Evolutionary conservation across 2,888 invertebrate species (phyloP).

Genomic region (Andrena praecox): DNA sequence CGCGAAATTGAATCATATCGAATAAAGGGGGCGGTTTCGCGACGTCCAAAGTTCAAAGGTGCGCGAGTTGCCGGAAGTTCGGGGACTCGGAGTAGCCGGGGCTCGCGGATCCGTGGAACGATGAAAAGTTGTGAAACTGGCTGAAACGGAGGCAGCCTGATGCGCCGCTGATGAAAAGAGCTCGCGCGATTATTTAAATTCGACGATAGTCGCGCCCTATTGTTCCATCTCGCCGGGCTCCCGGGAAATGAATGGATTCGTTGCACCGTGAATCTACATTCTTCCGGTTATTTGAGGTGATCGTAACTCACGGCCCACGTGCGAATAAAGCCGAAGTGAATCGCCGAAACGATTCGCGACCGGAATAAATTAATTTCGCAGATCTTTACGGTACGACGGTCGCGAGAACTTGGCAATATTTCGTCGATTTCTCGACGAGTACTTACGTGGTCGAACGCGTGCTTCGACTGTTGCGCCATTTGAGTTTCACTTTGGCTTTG

Average conservation of each 20-base stretch:
- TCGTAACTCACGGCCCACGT: neutral
- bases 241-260: neutral
- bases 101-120: neutral
- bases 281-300: neutral
- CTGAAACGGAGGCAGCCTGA: neutral
- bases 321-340: neutral
- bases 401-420: neutral
- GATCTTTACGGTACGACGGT: neutral
- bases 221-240: slow-evolving; percentile 9
- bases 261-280: neutral
- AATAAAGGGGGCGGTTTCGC: slow-evolving; percentile 10
- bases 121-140: slow-evolving; percentile 19
- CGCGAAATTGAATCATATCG: neutral
- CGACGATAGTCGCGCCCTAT: neutral
- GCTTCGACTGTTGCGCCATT: neutral
- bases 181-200: slow-evolving; percentile 34
- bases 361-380: neutral
- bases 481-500: neutral
- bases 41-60: slow-evolving; percentile 3
- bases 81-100: neutral
- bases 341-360: neutral
- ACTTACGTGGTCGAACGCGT: neutral
- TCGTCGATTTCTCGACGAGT: neutral
- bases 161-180: slow-evolving; percentile 1
- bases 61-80: neutral